phyloP scores from a whole-genome alignment of 1,140 invertebrate genomes.

The Sweltsa coloradensis region DNA sequence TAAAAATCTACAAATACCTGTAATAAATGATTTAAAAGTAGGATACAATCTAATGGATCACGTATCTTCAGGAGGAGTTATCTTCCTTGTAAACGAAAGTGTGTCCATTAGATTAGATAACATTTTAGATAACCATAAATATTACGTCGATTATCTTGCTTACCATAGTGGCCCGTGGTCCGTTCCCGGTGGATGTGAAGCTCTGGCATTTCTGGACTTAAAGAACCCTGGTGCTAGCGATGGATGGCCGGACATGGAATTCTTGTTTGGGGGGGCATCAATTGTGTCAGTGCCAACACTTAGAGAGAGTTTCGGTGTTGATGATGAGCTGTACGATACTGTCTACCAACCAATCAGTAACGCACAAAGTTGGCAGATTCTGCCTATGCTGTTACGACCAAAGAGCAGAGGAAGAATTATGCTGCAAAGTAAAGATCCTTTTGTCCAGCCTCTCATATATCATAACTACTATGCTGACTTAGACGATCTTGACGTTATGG shows the following conservation, averaged over 20 bases:
- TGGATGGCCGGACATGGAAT: slow-evolving; percentile 61
- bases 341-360: slow-evolving; percentile 12
- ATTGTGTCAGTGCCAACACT: slow-evolving; percentile 35
- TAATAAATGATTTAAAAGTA: no score
- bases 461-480: slow-evolving; percentile 31
- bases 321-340: slow-evolving; percentile 13
- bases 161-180: slow-evolving; percentile 55
- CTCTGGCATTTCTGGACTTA: slow-evolving; percentile 58
- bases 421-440: slow-evolving; percentile 32
- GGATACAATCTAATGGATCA: no score
- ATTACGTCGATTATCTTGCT: slow-evolving; percentile 33
- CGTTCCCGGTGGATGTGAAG: slow-evolving; percentile 71
- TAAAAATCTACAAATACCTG: slow-evolving; percentile 40
- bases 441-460: slow-evolving; percentile 38
- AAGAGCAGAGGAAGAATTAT: slow-evolving; percentile 30
- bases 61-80: slow-evolving; percentile 51
- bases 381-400: slow-evolving; percentile 28
- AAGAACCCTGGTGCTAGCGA: slow-evolving; percentile 45
- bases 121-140: slow-evolving; percentile 18
- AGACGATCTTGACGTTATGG: slow-evolving; percentile 20
- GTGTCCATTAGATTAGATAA: slow-evolving; percentile 19
- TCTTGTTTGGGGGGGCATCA: slow-evolving; percentile 46
- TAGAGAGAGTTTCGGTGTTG: slow-evolving; percentile 7
- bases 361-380: slow-evolving; percentile 21
- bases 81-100: slow-evolving; percentile 46